Evolutionary conservation across 2,113 vertebrate species (phyloP), one percentile per base, ranked within the genome.

Genomic region (Semicossyphus pulcher): DNA sequence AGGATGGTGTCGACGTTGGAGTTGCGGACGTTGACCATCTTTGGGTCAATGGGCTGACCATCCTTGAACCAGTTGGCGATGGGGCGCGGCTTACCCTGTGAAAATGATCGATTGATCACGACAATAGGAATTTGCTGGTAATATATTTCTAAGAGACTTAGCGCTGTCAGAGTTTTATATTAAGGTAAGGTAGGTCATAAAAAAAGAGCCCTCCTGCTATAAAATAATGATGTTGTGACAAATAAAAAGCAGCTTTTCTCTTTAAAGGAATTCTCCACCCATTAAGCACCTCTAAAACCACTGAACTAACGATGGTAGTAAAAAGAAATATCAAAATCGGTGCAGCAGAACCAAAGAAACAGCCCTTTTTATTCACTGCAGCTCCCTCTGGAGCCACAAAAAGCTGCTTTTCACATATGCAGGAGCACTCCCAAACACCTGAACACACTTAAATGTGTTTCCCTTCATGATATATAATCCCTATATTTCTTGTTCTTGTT

Each of bases 21-120:
- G 76, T 90, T 97, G 45, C 94, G 93, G 54, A 96, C 16, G 0
- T 89, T 88, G 71, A 96, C 79, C 31, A 91, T 91, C 66, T 92
- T 93, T 4, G 81, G 21, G 66, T 96, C 96, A 36, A 97, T 0
- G 0, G 95, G 95, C 45, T 95, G 29, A 7, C 95, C 95, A 0
- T 95, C 95, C 88, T 97, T 97, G 11, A 72, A 86, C 96, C 96
- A 97, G 41, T 88, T 91, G 11, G 94, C 95, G 6, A 92, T 20
- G 4, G 96, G 96, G 32, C 94, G 93, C 1, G 96, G 96, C 79
- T 97, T 97, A 31, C 96, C 96, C 96, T 97, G 21, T 3, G 2
- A 28, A 32, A 10, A 45, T 2, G 1, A 58, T 7, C 4, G 0
- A 7, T 20, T 42, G 7, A 10, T 63, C 7, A 20, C 21, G 21